A percentile compares a stretch with the other conserved stretches of the same genome.
phyloP scores from a whole-genome alignment of 1,140 invertebrate genomes.

The Dolichoris vasculosae region DNA sequence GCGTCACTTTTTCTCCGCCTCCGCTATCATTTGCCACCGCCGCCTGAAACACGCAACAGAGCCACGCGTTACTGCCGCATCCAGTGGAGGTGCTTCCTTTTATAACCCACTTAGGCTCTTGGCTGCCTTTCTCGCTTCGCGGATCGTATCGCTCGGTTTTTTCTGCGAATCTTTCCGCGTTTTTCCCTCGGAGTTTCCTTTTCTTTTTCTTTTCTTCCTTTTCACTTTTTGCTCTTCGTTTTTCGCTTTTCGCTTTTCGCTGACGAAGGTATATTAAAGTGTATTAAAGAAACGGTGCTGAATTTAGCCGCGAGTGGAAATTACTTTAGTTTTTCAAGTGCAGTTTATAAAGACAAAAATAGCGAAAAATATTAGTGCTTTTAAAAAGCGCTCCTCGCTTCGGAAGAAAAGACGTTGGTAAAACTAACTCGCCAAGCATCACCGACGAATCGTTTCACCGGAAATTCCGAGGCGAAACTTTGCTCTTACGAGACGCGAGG shows the following conservation, averaged over 20 bases:
- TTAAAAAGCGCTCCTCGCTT: conserved; percentile 15
- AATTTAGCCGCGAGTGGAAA: neutral
- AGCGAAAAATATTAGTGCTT: conserved; percentile 2
- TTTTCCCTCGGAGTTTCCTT: neutral
- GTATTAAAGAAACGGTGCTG: neutral
- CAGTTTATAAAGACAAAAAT: neutral
- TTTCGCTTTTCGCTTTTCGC: neutral
- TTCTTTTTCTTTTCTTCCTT: neutral
- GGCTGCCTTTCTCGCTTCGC: neutral
- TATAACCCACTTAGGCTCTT: neutral
- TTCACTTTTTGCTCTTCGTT: too few species aligned
- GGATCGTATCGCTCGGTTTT: neutral
- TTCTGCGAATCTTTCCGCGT: neutral
- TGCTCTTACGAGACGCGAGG: neutral
- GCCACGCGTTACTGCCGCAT: too few species aligned
- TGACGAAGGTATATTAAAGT: neutral
- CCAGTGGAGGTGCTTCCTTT: neutral
- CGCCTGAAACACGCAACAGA: neutral
- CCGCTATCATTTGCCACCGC: conserved; percentile 63
- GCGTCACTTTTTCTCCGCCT: conserved; percentile 12
- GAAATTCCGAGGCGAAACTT: neutral
- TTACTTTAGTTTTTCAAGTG: neutral
- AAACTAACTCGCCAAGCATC: neutral
- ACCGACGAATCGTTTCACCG: neutral
- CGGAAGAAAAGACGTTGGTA: neutral